Conservation (phyloP, 2,797 vertebrate genomes). For the Morelia viridis region DNA sequence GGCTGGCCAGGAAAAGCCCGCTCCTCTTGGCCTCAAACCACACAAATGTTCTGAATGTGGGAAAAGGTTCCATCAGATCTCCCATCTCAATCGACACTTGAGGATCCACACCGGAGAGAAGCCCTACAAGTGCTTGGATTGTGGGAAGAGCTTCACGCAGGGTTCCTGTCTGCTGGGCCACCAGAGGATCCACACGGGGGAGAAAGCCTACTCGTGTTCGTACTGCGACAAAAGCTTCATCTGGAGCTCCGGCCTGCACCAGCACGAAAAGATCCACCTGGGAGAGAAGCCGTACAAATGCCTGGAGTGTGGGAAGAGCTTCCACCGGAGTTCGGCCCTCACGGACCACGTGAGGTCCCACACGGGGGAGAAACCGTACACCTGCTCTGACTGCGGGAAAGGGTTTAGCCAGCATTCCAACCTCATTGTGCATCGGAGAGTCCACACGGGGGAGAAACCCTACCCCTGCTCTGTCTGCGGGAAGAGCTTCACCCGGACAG, state of each 20-base stretch:
- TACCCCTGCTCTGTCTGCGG: slow-evolving; percentile 20
- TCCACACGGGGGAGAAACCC: slow-evolving; percentile 30
- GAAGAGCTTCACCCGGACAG: slow-evolving; percentile 33
- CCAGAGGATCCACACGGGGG: slow-evolving; percentile 28
- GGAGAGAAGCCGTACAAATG: slow-evolving; percentile 42
- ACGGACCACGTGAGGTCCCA: slow-evolving; percentile 34
- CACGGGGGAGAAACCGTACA: slow-evolving; percentile 38
- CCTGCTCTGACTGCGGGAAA: slow-evolving; percentile 34
- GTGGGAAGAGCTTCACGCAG: slow-evolving; percentile 19
- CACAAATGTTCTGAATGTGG: slow-evolving; percentile 18
- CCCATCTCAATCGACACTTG: slow-evolving; percentile 17
- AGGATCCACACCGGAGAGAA: slow-evolving; percentile 22
- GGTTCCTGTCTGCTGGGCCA: slow-evolving; percentile 7
- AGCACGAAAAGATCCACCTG: slow-evolving; percentile 37
- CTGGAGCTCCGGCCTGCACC: slow-evolving; percentile 27
- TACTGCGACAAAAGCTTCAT: slow-evolving; percentile 29
- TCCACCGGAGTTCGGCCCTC: slow-evolving; percentile 28
- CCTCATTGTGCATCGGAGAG: slow-evolving; percentile 64
- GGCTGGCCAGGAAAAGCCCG: neutral
- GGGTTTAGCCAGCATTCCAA: slow-evolving; percentile 48
- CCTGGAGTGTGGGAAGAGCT: slow-evolving; percentile 38
- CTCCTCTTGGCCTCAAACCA: neutral
- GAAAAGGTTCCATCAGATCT: slow-evolving; percentile 22
- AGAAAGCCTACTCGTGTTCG: slow-evolving; percentile 17
- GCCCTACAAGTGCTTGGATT: slow-evolving; percentile 23